Percentiles rank a stretch among this genome's conserved stretches.
Evolutionary conservation across 2,113 vertebrate species (phyloP).

Genomic region (Myocastor coypus): DNA sequence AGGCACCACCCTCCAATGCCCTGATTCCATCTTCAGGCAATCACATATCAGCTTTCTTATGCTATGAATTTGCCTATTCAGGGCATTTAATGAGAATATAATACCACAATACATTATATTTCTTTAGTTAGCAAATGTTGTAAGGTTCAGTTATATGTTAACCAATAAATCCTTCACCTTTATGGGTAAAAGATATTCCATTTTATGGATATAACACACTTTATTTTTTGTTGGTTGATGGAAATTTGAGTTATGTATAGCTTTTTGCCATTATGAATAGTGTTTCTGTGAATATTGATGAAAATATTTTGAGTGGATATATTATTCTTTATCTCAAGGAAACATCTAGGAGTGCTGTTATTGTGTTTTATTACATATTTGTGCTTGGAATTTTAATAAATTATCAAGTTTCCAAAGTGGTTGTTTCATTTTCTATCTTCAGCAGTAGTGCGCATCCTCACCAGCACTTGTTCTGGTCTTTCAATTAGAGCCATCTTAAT

Average conservation of each 20-base stretch:
- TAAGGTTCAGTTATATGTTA: not conserved
- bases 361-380: not conserved
- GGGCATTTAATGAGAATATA: slow-evolving; percentile 27
- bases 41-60: slow-evolving; percentile 3
- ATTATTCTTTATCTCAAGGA: not conserved
- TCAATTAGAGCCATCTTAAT: not conserved
- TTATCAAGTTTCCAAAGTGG: not conserved
- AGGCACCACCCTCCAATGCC: not conserved
- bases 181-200: not conserved
- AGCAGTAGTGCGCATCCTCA: not conserved
- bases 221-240: slow-evolving; percentile 28
- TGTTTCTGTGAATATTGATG: slow-evolving; percentile 4
- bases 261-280: slow-evolving; percentile 33
- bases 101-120: not conserved
- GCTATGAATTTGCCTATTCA: not conserved
- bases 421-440: not conserved
- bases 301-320: slow-evolving; percentile 2
- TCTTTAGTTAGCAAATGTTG: slow-evolving; percentile 38
- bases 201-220: not conserved
- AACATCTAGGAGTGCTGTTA: not conserved
- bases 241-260: not conserved
- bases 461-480: not conserved
- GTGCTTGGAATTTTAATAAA: slow-evolving; percentile 48
- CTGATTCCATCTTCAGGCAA: not conserved
- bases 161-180: not conserved